These are phyloP conservation scores for Pectinophora gossypiella DNA, from an alignment of 1,140 invertebrate species.

Conservation along the genomic window DNA sequence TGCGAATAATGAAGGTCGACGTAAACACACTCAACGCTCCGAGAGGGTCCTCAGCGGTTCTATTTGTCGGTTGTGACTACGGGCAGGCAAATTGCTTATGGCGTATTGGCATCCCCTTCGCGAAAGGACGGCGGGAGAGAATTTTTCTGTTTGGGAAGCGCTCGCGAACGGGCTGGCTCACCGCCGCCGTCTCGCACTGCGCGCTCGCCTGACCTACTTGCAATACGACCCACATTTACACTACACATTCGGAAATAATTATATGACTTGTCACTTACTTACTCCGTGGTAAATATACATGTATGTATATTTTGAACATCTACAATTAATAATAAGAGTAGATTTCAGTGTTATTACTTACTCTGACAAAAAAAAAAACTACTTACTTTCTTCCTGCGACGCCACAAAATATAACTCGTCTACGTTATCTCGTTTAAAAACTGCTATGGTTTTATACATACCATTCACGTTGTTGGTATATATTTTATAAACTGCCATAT, in stretches of 20 bases:
- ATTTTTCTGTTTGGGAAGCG: conserved; percentile 13
- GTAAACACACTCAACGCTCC: neutral
- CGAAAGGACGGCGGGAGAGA: conserved; percentile 10
- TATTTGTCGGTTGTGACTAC: conserved; percentile 2
- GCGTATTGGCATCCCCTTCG: conserved; percentile 8
- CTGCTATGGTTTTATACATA: no score
- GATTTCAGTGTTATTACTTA: no score
- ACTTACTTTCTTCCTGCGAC: no score
- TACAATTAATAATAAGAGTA: no score
- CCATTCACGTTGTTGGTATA: no score
- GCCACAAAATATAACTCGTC: no score
- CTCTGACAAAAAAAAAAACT: no score
- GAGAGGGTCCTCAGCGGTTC: neutral
- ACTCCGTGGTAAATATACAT: no score
- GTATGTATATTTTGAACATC: no score
- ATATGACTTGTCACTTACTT: conserved; percentile 21
- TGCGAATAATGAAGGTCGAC: neutral
- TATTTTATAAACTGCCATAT: no score
- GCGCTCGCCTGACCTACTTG: conserved; percentile 32
- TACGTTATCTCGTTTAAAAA: no score
- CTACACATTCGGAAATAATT: conserved; percentile 31
- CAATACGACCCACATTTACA: conserved; percentile 32
- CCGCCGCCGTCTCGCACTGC: conserved; percentile 2
- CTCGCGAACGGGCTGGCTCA: conserved; percentile 6
- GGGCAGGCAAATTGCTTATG: conserved; percentile 9